phyloP scores from a whole-genome alignment of 1,140 invertebrate genomes.

The Pogonus chalceus region DNA sequence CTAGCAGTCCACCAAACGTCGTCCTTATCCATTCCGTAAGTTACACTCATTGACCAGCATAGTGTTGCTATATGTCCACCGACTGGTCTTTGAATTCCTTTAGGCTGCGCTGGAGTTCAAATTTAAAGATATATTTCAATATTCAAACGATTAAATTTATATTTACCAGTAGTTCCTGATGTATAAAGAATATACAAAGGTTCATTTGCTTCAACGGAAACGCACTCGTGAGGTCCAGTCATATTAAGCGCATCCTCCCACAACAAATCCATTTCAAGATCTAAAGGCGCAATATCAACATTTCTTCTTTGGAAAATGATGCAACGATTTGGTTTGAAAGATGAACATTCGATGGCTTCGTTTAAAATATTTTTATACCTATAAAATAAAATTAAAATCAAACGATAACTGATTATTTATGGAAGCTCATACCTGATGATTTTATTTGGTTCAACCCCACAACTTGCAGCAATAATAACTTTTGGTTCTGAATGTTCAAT shows the following conservation, averaged over 20 bases:
- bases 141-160: background rate
- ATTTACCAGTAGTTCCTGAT: conserved; percentile 72
- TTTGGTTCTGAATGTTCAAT: conserved; percentile 83
- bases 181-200: conserved; percentile 90
- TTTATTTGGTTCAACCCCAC: conserved; percentile 78
- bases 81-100: conserved; percentile 75
- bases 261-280: conserved; percentile 53
- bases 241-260: conserved; percentile 63
- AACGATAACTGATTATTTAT: conserved; percentile 6
- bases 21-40: conserved; percentile 71
- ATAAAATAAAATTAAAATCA: conserved; percentile 18
- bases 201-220: conserved; percentile 78
- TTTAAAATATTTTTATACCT: conserved; percentile 85
- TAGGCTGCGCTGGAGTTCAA: conserved; percentile 53
- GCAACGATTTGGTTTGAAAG: conserved; percentile 58
- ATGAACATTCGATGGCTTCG: conserved; percentile 64
- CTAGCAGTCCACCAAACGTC: conserved; percentile 84
- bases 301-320: conserved; percentile 70
- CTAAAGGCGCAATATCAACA: conserved; percentile 51
- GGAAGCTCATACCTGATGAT: conserved; percentile 53
- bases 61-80: conserved; percentile 77
- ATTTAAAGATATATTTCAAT: conserved; percentile 9
- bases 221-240: conserved; percentile 61
- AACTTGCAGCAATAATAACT: conserved; percentile 80
- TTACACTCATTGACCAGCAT: conserved; percentile 70